Conservation (phyloP, 2,888 invertebrate genomes). For the Caenorhabditis zanzibari region DNA sequence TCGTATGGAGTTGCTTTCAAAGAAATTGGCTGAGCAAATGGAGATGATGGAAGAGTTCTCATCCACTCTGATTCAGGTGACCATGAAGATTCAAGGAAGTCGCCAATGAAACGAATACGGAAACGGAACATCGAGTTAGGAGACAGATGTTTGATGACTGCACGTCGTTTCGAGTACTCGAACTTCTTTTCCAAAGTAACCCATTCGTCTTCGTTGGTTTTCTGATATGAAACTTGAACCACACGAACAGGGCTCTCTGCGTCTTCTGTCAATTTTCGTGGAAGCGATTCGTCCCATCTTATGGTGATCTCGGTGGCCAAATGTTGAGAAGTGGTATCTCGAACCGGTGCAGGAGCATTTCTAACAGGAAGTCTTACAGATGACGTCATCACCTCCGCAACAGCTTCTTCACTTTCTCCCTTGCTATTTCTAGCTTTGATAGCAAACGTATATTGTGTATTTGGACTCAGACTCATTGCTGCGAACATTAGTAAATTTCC, state of each 20-base stretch:
- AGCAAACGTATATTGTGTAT: slow-evolving; percentile 69
- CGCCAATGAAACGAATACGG: slow-evolving; percentile 95
- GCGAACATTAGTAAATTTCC: slow-evolving; percentile 66
- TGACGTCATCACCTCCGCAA: slow-evolving; percentile 76
- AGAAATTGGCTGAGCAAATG: slow-evolving; percentile 89
- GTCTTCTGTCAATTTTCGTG: slow-evolving; percentile 47
- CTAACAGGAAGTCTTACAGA: slow-evolving; percentile 72
- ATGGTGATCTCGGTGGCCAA: slow-evolving; percentile 72
- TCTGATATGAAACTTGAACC: slow-evolving; percentile 76
- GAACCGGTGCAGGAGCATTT: slow-evolving; percentile 74
- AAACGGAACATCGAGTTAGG: slow-evolving; percentile 90
- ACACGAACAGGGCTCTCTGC: slow-evolving; percentile 58
- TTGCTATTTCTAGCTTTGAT: slow-evolving; percentile 63
- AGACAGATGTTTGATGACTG: slow-evolving; percentile 56
- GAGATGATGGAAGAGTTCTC: slow-evolving; percentile 93
- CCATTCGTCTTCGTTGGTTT: slow-evolving; percentile 80
- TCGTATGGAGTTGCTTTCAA: slow-evolving; percentile 95
- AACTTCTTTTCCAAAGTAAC: slow-evolving; percentile 60
- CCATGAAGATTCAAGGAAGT: slow-evolving; percentile 94
- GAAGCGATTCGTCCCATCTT: slow-evolving; percentile 68
- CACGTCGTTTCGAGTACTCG: slow-evolving; percentile 54
- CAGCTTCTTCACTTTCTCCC: slow-evolving; percentile 86
- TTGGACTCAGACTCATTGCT: slow-evolving; percentile 68
- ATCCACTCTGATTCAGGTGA: slow-evolving; percentile 93
- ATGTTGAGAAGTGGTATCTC: slow-evolving; percentile 69